Evolutionary conservation across 30 jellyfish, hydroid and myxozoan genomes (phyloP).

Genomic region (Hydractinia symbiolongicarpus): DNA sequence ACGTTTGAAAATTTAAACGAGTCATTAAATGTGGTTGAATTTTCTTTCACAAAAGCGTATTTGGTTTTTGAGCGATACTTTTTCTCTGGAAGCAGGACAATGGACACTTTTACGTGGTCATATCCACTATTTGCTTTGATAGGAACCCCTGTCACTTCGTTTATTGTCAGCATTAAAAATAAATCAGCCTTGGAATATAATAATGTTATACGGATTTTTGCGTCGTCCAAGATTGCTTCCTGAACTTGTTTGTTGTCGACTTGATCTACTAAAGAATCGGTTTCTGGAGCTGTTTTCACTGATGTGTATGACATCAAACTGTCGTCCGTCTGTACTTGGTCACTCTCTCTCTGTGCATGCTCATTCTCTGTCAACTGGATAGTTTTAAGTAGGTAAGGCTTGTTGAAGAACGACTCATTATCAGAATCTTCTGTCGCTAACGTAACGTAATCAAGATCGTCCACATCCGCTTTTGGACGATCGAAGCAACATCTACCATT

Average conservation of each 20-base stretch:
- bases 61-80: constrained; percentile 67
- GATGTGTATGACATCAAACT: neutral
- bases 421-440: constrained; percentile 34
- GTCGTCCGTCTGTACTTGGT: neutral
- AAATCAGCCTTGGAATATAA: constrained; percentile 53
- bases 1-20: constrained; percentile 63
- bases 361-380: neutral
- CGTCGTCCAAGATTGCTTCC: neutral
- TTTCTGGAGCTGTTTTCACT: neutral
- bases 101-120: constrained; percentile 44
- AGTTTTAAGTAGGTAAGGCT: constrained; percentile 1
- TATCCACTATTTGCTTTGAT: constrained; percentile 35
- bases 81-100: constrained; percentile 68
- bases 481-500: constrained; percentile 51
- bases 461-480: constrained; percentile 22
- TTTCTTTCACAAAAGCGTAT: constrained; percentile 16
- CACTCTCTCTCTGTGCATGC: neutral
- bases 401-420: constrained; percentile 2
- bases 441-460: constrained; percentile 46
- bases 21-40: constrained; percentile 44
- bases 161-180: constrained; percentile 52
- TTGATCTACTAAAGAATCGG: neutral
- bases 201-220: constrained; percentile 47
- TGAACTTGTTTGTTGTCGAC: neutral
- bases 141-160: constrained; percentile 33